Evolutionary conservation across 2,888 invertebrate genomes (phyloP).

Genomic region (Metacarcinus magister): DNA sequence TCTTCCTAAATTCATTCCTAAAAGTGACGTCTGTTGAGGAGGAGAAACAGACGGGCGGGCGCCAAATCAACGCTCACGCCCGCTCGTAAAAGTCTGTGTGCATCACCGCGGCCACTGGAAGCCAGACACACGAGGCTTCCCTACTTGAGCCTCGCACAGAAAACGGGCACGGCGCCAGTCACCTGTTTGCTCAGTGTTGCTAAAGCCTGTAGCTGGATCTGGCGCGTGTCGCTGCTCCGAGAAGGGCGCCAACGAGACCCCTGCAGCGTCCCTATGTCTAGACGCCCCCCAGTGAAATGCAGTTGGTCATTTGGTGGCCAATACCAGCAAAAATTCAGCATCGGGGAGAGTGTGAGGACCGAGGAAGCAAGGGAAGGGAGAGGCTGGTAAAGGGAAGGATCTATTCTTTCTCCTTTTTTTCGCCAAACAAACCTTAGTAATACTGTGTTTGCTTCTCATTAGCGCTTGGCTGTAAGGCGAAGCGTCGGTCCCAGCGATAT

Average conservation of each 20-base stretch:
- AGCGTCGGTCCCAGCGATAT: conserved; percentile 66
- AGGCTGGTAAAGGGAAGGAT: not conserved
- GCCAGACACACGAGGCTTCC: conserved; percentile 61
- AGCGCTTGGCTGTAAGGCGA: conserved; percentile 70
- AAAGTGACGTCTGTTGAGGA: not conserved
- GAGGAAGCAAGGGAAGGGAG: not conserved
- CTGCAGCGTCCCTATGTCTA: not conserved
- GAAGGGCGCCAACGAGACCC: not conserved
- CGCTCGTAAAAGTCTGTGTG: conserved; percentile 2
- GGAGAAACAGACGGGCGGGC: not conserved
- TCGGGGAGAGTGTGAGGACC: not conserved
- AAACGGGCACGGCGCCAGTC: conserved; percentile 66
- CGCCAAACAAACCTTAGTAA: conserved; percentile 62
- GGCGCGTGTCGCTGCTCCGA: not conserved
- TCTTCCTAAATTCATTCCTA: not conserved
- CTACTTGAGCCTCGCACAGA: conserved; percentile 55
- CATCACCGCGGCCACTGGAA: not conserved
- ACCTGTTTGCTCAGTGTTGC: conserved; percentile 69
- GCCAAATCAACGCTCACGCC: not conserved
- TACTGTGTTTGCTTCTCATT: conserved; percentile 73
- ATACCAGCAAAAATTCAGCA: not conserved
- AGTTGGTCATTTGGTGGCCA: conserved; percentile 32
- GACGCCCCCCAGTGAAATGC: not conserved
- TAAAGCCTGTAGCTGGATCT: not conserved
- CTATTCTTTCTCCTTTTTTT: conserved; percentile 56